Evolutionary conservation across 2,888 invertebrate species (phyloP), one percentile per base, ranked within the genome.

Genomic region (Teleogryllus oceanicus): DNA sequence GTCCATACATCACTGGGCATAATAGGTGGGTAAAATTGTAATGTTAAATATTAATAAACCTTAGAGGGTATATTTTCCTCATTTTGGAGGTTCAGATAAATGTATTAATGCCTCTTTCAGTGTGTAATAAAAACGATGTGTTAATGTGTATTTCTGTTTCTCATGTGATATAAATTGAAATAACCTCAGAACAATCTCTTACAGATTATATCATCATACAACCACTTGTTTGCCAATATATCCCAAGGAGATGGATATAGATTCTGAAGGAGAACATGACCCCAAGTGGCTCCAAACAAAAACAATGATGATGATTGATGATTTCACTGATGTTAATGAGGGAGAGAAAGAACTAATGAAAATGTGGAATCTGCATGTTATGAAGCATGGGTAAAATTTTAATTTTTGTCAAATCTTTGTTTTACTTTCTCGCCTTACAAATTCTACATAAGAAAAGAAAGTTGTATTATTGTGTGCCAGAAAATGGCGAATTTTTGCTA

Each of bases 271-370:
- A 80, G 98, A 98, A 87, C 95, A 94, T 74, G 97, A 97, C 88
- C 97, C 98, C 0, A 91, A 95, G 83, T 99, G 98, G 98, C 89
- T 98, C 79, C 93, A 94, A 84, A 93, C 94, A 83, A 97, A 97
- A 86, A 97, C 96, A 0, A 94, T 94, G 90, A 95, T 95, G 95
- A 97, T 98, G 97, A 97, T 99, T 79, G 98, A 99, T 86, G 98
- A 99, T 85, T 99, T 99, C 87, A 97, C 97, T 1, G 99, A 99
- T 87, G 98, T 99, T n/a, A 99, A 99, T 87, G 97, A 96, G 85
- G 98, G 98, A 1, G 99, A 99, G 87, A 99, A 99, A 85, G 97
- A 97, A 85, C 89, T 99, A 76, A 98, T 98, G 98, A 98, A 98
- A 87, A 93, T 98, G 92, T 99, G 99, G 99, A 99, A 99, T 88